These are phyloP conservation scores for Promerops cafer DNA, from an alignment of 2,113 vertebrate species.

Conservation along the genomic window DNA sequence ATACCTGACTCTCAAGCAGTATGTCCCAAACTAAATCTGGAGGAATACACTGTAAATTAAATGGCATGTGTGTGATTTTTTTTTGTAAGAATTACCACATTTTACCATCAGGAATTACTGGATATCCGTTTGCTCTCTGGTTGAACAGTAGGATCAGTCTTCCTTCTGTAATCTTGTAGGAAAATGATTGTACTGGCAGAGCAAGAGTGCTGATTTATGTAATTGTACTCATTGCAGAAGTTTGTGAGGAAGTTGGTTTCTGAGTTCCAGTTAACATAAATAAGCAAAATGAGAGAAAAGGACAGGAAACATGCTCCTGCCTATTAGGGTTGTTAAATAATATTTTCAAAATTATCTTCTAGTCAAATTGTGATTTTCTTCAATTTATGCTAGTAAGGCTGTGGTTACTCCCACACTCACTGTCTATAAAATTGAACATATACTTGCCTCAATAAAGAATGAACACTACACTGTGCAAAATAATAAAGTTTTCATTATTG, in stretches of 20 bases:
- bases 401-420: neutral
- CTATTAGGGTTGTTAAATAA: neutral
- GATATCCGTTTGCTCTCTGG: neutral
- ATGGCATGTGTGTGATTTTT: neutral
- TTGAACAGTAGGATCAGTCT: neutral
- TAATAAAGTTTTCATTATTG: neutral
- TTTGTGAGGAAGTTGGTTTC: no score
- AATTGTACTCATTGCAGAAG: neutral
- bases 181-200: conserved; percentile 13
- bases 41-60: neutral
- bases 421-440: neutral
- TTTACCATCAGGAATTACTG: neutral
- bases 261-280: neutral
- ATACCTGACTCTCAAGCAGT: neutral
- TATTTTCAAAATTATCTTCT: neutral
- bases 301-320: neutral
- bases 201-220: neutral
- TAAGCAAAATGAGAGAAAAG: neutral
- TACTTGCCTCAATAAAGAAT: neutral
- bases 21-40: neutral
- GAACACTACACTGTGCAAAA: neutral
- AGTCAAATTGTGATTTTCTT: neutral
- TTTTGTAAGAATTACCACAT: neutral
- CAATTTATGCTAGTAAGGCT: neutral
- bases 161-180: neutral